Percentiles rank a stretch among this genome's conserved stretches.
phyloP scores from a whole-genome alignment of 2,888 invertebrate species.

The Petrophora chlorosata region DNA sequence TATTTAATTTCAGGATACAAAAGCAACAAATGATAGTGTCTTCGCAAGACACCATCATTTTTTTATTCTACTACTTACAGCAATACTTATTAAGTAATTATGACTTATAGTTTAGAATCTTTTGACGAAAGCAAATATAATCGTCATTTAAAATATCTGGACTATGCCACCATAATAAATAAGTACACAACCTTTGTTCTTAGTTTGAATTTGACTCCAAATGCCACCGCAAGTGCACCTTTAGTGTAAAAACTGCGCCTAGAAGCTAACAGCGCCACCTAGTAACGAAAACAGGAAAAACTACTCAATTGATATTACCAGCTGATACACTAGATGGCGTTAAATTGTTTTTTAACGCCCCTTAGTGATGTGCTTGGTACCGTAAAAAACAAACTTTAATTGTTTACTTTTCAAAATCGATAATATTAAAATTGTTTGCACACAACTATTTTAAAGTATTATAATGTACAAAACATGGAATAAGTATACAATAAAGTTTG shows the following conservation, averaged over 20 bases:
- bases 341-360: constrained; percentile 18
- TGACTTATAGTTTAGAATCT: no score
- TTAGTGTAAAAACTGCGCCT: neutral
- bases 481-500: constrained; percentile 30
- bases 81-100: no score
- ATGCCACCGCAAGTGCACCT: neutral
- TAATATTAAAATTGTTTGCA: no score
- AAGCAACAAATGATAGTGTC: no score
- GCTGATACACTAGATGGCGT: constrained; percentile 14
- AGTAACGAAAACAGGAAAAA: neutral
- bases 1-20: no score
- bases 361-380: constrained; percentile 9
- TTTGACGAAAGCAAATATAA: no score
- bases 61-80: no score
- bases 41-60: no score
- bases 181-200: no score
- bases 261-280: constrained; percentile 1
- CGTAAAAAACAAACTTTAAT: neutral
- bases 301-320: neutral
- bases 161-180: no score
- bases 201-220: neutral
- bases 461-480: constrained; percentile 8
- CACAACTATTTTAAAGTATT: neutral
- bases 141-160: no score
- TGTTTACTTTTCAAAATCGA: neutral